Percentiles rank a stretch among this genome's conserved stretches.
Evolutionary conservation across 2,113 vertebrate genomes (phyloP).

Genomic region (Nycticebus coucang): DNA sequence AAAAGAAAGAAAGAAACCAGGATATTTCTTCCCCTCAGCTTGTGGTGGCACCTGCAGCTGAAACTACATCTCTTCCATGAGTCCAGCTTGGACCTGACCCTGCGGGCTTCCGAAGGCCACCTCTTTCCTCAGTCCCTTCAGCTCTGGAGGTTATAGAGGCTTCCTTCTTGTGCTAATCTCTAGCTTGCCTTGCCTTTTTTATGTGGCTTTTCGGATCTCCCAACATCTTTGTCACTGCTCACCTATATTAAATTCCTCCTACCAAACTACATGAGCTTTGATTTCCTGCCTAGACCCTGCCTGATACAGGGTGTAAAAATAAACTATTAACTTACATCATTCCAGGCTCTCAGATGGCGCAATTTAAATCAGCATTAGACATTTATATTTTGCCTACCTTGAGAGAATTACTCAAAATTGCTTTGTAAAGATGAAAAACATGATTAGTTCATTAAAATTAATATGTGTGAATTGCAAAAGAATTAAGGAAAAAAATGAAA

Average conservation of each 20-base stretch:
- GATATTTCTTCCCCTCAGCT: not conserved
- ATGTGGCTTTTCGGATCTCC: not conserved
- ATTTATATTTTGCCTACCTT: not conserved
- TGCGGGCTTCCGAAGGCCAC: not conserved
- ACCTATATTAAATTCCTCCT: not conserved
- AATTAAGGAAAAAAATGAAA: conserved; percentile 20
- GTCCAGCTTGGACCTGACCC: not conserved
- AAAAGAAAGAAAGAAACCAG: too few species aligned
- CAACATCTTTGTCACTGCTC: not conserved
- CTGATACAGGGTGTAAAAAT: not conserved
- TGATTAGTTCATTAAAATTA: conserved; percentile 52
- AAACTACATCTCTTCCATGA: not conserved
- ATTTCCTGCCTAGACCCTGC: not conserved
- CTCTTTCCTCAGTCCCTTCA: not conserved
- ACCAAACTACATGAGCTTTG: not conserved
- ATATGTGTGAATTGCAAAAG: conserved; percentile 38
- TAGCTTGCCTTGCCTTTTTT: not conserved
- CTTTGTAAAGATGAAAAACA: conserved; percentile 1
- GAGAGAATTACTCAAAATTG: conserved; percentile 57
- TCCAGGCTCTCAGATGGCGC: not conserved
- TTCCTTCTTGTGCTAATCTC: not conserved
- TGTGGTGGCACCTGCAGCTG: not conserved
- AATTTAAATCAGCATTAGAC: conserved; percentile 38
- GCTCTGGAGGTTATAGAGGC: not conserved
- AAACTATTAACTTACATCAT: not conserved